These are phyloP conservation scores for Lycocerus yunnanus DNA, from an alignment of 2,888 invertebrate genomes.

Conservation along the genomic window DNA sequence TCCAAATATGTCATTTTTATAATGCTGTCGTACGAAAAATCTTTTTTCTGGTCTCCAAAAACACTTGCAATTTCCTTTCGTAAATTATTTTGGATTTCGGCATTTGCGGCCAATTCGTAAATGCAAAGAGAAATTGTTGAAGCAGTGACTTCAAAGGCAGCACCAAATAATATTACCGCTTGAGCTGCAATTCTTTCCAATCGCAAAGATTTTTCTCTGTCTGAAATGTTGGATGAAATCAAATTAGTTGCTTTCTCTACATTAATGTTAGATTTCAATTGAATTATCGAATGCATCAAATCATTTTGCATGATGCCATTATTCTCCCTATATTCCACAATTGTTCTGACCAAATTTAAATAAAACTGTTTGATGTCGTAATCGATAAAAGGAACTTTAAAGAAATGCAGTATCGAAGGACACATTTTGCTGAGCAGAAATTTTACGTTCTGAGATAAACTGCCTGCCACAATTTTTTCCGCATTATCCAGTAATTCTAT, in stretches of 20 bases:
- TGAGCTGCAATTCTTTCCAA: constrained; percentile 36
- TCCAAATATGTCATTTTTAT: constrained; percentile 58
- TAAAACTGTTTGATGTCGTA: background rate
- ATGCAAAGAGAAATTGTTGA: constrained; percentile 54
- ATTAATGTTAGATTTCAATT: background rate
- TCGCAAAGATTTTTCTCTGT: constrained; percentile 7
- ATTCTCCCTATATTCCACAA: background rate
- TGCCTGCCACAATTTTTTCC: constrained; percentile 36
- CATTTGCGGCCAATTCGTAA: constrained; percentile 58
- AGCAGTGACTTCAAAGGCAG: constrained; percentile 53
- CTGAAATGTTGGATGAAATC: no score
- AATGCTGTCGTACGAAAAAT: constrained; percentile 57
- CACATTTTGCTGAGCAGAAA: no score
- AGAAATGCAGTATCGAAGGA: background rate
- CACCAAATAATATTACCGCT: constrained; percentile 41
- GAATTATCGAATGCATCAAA: constrained; percentile 9
- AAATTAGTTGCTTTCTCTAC: background rate
- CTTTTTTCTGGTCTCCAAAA: constrained; percentile 45
- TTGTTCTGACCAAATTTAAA: background rate
- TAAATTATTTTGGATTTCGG: constrained; percentile 51
- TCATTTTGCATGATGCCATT: background rate
- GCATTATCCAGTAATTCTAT: constrained; percentile 46
- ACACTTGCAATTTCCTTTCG: constrained; percentile 43
- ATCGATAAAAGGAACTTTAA: background rate
- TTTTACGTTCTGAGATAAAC: no score